Conservation (phyloP, 2,113 vertebrate species). For the Genyomyrus donnyi region DNA sequence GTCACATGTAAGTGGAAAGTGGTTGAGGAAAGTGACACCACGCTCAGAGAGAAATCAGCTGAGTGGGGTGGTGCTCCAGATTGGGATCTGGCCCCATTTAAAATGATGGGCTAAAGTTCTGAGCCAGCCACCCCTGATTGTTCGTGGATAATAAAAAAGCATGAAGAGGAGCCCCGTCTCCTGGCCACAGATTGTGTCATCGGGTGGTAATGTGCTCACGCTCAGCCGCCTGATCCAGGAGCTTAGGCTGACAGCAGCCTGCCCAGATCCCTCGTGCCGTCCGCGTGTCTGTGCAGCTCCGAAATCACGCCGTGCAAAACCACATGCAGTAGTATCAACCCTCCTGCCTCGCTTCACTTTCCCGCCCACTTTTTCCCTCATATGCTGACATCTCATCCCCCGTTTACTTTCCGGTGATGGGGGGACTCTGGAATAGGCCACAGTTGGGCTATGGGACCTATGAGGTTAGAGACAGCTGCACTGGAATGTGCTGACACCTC, state of each 20-base stretch:
- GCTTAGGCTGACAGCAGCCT: conserved; percentile 57
- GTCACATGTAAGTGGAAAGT: neutral
- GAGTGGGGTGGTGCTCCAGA: neutral
- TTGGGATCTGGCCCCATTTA: neutral
- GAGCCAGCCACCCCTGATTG: conserved; percentile 2
- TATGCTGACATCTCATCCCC: neutral
- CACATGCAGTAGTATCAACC: conserved; percentile 29
- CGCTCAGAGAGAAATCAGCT: neutral
- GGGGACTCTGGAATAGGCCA: neutral
- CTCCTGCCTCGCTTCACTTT: conserved; percentile 35
- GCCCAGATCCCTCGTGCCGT: conserved; percentile 36
- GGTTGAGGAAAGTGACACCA: neutral
- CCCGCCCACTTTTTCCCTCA: conserved; percentile 12
- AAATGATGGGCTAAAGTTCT: neutral
- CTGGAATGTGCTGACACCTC: neutral
- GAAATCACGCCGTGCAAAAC: conserved; percentile 17
- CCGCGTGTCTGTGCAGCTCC: neutral
- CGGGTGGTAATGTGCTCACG: conserved; percentile 41
- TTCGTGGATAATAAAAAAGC: conserved; percentile 9
- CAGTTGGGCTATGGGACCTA: conserved; percentile 4
- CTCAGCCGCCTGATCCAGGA: conserved; percentile 26
- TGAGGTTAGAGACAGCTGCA: conserved; percentile 25
- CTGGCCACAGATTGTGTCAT: conserved; percentile 51
- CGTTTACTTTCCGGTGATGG: neutral
- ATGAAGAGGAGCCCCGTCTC: conserved; percentile 11